Evolutionary conservation across 2,113 vertebrate species (phyloP), one percentile per base, ranked within the genome.

Genomic region (Brienomyrus brachyistius): DNA sequence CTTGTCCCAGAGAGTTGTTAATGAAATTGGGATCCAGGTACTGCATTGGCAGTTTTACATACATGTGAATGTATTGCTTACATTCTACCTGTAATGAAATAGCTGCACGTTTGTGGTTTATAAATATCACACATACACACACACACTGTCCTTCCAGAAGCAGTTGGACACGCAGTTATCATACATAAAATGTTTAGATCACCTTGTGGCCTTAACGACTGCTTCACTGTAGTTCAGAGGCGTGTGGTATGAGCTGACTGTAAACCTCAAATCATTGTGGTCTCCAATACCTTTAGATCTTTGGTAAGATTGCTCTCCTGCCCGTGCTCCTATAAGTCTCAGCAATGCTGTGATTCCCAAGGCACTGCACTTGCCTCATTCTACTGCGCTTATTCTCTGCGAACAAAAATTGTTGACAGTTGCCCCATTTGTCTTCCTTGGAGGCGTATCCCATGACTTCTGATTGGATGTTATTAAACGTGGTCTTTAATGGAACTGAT

Each of bases 131-230:
- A 43, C 70, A 0, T 5, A 27, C 59, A 66, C 62, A 27, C 23
- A 31, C 5, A 6, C n/a, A 77, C 70, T 43, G 2, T 80, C 74
- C 74, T 80, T 40, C 35, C 74, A 19, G 35, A 80, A 19, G 74
- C 13, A 43, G 5, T 80, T 35, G 11, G 74, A 80, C 74, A 40
- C 31, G 1, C 35, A 7, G 43, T 80, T 80, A 80, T 43, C 13
- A 7, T 80, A 80, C 35, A 80, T 80, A 17, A 43, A 27, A 43
- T 43, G 66, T 74, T 40, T 80, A 19, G 74, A 80, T 80, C 31
- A 80, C 74, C 74, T 43, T 80, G 74, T 43, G 74, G 74, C 74
- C 74, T 80, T 80, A 80, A 80, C 17, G 70, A 77, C 74, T 80
- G 74, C 74, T 80, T 17, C 74, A 80, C 74, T 80, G 74, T 80